Base-by-base conservation (phyloP, 2,888 invertebrate species). In the Cylloceria caligata region DNA sequence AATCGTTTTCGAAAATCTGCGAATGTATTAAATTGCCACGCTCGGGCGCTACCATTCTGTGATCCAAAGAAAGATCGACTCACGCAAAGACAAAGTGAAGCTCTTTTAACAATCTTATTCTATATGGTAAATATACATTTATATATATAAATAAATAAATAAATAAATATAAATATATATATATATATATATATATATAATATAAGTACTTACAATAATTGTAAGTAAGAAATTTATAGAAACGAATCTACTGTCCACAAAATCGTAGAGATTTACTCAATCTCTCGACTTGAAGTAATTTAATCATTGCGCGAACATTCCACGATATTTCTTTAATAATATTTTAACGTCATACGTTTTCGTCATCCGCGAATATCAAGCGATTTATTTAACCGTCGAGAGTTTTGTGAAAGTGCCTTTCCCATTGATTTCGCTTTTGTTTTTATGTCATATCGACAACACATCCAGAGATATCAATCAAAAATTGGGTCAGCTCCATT, bases 31-130 rank as follows among this genome's bases (percentile, higher is more conserved):
- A 85, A 86, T 88, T 87, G 88, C 87, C 88, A 88, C 83, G 90
- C 89, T 91, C 90, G 89, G 88, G 89, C 89, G 90, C 89, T 90
- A 90, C 88, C 86, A 88, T 89, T 90, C 90, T 91, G 90, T 91
- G 90, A 91, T 91, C 87, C 87, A 89, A 88, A 80, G 81, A 87
- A 87, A 73, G 68, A 80, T 64, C 34, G 75, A 83, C 72, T 84
- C 79, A 85, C 79, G 79, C 81, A 79, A 76, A 76, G 77, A 83
- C 74, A 80, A 84, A 80, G 79, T 80, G 65, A 83, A 83, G 80
- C 62, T 77, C 77, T 84, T 85, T 79, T 73, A 82, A 83, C 77
- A 85, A 81, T 85, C 82, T 76, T 81, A 81, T 81, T 83, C 78
- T 81, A 81, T 81, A 78, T 45, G 73, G 67, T 76, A 81, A 74